A percentile compares a stretch with the other conserved stretches of the same genome.
Evolutionary conservation across 1,140 invertebrate genomes (phyloP).

Genomic region (Zaprionus ghesquierei): DNA sequence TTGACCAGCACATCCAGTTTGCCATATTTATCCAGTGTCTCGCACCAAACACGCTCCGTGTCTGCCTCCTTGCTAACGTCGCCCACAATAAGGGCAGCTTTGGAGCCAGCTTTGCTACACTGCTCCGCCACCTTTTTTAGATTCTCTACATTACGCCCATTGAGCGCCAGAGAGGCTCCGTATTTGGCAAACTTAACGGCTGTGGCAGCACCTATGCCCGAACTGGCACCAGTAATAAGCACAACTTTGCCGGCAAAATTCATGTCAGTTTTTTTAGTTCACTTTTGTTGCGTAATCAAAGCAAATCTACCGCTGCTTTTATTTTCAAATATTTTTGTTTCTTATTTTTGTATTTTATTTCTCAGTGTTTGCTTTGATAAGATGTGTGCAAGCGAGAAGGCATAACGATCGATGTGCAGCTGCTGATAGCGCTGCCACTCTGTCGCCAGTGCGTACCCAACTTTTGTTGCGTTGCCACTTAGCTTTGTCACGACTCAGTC

Average conservation of each 20-base stretch:
- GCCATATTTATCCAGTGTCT: slow-evolving; percentile 88
- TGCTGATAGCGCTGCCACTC: slow-evolving; percentile 10
- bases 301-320: slow-evolving; percentile 25
- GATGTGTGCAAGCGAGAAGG: slow-evolving; percentile 11
- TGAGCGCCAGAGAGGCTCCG: slow-evolving; percentile 88
- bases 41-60: slow-evolving; percentile 87
- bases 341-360: slow-evolving; percentile 4
- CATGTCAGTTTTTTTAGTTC: slow-evolving; percentile 32
- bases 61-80: slow-evolving; percentile 91
- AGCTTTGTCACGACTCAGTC: neutral
- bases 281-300: slow-evolving; percentile 47
- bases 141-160: slow-evolving; percentile 87
- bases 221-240: slow-evolving; percentile 91
- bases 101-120: slow-evolving; percentile 79
- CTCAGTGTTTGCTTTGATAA: slow-evolving; percentile 14
- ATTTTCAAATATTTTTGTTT: slow-evolving; percentile 12
- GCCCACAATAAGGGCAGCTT: slow-evolving; percentile 47
- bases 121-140: slow-evolving; percentile 49
- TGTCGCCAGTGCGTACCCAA: neutral
- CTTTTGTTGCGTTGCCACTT: neutral
- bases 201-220: slow-evolving; percentile 93
- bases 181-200: slow-evolving; percentile 90
- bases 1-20: slow-evolving; percentile 92
- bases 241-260: slow-evolving; percentile 88
- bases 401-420: slow-evolving; percentile 15